Percentiles rank a stretch among this genome's conserved stretches.
phyloP scores from a whole-genome alignment of 2,888 invertebrate genomes.

The Embidobia sp. region DNA sequence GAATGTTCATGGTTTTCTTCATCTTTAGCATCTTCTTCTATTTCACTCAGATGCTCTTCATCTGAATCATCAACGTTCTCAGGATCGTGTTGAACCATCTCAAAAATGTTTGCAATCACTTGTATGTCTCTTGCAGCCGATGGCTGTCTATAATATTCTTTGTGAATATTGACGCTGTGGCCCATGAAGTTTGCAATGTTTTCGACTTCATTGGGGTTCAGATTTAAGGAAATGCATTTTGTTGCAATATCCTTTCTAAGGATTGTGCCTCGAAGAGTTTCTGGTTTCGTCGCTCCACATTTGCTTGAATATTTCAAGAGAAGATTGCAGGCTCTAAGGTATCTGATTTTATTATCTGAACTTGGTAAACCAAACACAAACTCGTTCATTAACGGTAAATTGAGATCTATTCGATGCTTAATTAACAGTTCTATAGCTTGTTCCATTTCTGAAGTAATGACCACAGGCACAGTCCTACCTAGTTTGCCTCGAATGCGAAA shows the following conservation, averaged over 20 bases:
- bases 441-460: conserved; percentile 30
- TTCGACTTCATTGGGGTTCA: conserved; percentile 31
- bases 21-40: conserved; percentile 5
- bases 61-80: not conserved
- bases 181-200: conserved; percentile 54
- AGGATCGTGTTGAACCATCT: not conserved
- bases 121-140: conserved; percentile 39
- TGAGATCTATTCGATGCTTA: conserved; percentile 17
- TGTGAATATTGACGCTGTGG: conserved; percentile 46
- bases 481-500: conserved; percentile 57
- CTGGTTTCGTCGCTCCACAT: conserved; percentile 58
- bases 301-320: conserved; percentile 41
- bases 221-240: conserved; percentile 53
- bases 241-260: conserved; percentile 66
- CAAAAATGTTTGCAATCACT: conserved; percentile 1
- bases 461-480: conserved; percentile 36
- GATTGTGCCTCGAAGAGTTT: conserved; percentile 55
- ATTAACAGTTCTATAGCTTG: conserved; percentile 32
- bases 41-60: conserved; percentile 1
- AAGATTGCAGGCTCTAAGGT: conserved; percentile 52
- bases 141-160: conserved; percentile 31
- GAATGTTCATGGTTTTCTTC: not conserved
- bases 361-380: conserved; percentile 57
- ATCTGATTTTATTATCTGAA: conserved; percentile 1
- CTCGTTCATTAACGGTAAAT: conserved; percentile 42